Evolutionary conservation across 2,888 invertebrate species (phyloP).

Genomic region (Thumatha senex): DNA sequence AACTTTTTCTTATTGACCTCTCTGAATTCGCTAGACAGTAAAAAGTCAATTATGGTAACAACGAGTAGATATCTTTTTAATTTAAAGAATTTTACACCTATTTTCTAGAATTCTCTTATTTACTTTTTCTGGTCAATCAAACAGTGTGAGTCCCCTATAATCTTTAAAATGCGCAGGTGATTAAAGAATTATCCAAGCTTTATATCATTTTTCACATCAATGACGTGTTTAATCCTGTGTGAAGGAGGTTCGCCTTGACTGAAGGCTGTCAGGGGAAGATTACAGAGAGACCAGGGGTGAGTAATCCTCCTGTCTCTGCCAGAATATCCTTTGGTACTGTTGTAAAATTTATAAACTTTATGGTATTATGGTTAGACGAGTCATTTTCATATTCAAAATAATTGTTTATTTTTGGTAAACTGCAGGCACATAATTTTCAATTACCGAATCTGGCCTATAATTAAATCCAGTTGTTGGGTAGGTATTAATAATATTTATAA

Average conservation of each 20-base stretch:
- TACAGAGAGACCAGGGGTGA: constrained; percentile 48
- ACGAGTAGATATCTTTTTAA: too few relatives aligned
- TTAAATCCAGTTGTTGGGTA: too few relatives aligned
- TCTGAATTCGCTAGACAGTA: too few relatives aligned
- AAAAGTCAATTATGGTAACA: too few relatives aligned
- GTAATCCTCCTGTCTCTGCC: constrained; percentile 45
- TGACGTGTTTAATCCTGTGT: constrained; percentile 58
- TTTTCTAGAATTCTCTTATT: too few relatives aligned
- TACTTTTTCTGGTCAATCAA: constrained; percentile 15
- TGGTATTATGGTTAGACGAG: neutral
- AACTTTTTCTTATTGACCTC: too few relatives aligned
- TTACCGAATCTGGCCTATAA: too few relatives aligned
- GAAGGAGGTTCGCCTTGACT: constrained; percentile 53
- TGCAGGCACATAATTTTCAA: too few relatives aligned
- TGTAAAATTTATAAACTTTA: neutral
- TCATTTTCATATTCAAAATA: neutral
- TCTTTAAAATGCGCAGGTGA: constrained; percentile 54
- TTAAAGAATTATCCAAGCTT: constrained; percentile 48
- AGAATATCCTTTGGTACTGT: constrained; percentile 23
- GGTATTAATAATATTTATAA: too few relatives aligned
- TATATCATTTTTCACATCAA: constrained; percentile 67
- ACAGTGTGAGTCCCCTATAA: constrained; percentile 31
- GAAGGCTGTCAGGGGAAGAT: constrained; percentile 63
- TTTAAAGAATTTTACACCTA: too few relatives aligned
- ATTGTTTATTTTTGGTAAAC: neutral